These are phyloP conservation scores for Pseudomyrmex concolor DNA, from an alignment of 1,140 invertebrate genomes.

Conservation along the genomic window DNA sequence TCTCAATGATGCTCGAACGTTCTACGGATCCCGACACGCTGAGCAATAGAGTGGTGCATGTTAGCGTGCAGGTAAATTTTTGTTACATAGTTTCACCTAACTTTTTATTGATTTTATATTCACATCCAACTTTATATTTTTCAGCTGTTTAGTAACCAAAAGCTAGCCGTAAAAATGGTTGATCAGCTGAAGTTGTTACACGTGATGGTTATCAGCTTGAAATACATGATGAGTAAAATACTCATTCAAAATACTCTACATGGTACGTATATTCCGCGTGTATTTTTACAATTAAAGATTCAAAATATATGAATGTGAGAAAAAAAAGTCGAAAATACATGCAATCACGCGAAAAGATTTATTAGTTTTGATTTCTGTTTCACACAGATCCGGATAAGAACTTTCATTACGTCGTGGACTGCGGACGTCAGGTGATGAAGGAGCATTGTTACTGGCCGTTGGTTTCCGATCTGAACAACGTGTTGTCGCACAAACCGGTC, in stretches of 20 bases:
- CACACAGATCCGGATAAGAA: constrained; percentile 90
- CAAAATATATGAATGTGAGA: not conserved
- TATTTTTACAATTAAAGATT: not conserved
- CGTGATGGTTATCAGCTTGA: constrained; percentile 97
- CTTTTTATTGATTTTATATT: not conserved
- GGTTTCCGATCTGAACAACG: constrained; percentile 98
- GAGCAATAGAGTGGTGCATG: constrained; percentile 97
- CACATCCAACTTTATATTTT: constrained; percentile 44
- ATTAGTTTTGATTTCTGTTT: constrained; percentile 38
- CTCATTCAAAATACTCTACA: constrained; percentile 94
- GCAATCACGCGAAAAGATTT: not conserved
- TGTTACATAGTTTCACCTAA: not conserved
- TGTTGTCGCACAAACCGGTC: constrained; percentile 96
- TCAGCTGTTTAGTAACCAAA: constrained; percentile 96
- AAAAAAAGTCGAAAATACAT: not conserved
- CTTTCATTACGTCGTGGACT: constrained; percentile 96
- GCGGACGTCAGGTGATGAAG: constrained; percentile 95
- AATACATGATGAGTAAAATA: constrained; percentile 97
- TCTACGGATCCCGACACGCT: constrained; percentile 95
- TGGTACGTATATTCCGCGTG: constrained; percentile 85
- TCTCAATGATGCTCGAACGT: constrained; percentile 95
- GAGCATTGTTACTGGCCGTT: constrained; percentile 99
- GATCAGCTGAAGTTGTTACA: constrained; percentile 95
- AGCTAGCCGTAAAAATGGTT: constrained; percentile 94
- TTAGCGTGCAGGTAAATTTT: constrained; percentile 91